Percentiles rank a stretch among this genome's conserved stretches.
phyloP scores from a whole-genome alignment of 2,797 vertebrate species.

The Labeo calbasu region DNA sequence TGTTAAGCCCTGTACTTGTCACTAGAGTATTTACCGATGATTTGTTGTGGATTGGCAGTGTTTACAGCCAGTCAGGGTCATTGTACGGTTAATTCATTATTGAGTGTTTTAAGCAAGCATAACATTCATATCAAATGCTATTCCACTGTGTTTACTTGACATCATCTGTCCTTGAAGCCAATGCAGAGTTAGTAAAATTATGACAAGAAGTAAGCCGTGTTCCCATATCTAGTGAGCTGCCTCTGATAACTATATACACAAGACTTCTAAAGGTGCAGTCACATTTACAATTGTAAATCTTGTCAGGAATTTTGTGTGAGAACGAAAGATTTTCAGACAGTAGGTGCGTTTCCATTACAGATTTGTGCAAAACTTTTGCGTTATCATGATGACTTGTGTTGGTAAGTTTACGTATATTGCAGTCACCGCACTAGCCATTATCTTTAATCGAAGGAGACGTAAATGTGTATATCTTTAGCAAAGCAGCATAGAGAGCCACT shows the following conservation, averaged over 20 bases:
- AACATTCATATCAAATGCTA: not conserved
- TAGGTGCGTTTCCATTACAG: too few relatives aligned
- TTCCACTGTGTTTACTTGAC: constrained; percentile 12
- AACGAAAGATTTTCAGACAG: too few relatives aligned
- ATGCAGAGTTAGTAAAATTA: not conserved
- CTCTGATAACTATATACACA: not conserved
- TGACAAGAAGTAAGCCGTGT: not conserved
- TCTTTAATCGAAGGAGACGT: too few relatives aligned
- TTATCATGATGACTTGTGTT: too few relatives aligned
- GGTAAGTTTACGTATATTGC: too few relatives aligned
- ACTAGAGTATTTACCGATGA: constrained; percentile 16
- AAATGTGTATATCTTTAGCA: too few relatives aligned
- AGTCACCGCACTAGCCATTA: too few relatives aligned
- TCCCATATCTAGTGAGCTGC: not conserved
- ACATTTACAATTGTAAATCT: not conserved
- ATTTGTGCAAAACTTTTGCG: too few relatives aligned
- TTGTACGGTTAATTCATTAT: not conserved
- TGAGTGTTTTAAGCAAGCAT: not conserved
- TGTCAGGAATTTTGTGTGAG: not conserved
- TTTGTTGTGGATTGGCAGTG: constrained; percentile 16
- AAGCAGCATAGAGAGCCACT: too few relatives aligned
- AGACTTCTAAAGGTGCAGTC: not conserved
- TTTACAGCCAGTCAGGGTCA: constrained; percentile 11
- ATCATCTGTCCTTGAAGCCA: not conserved
- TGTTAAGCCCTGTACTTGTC: constrained; percentile 10